A percentile compares a stretch with the other conserved stretches of the same genome.
phyloP scores from a whole-genome alignment of 1,140 invertebrate species.

The honey bee (Apis mellifera) region Amel_HAv3.1 CM009935.2:11239001-11239500 shows the following conservation, averaged over 20 bases:
- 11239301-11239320: background rate
- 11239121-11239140: background rate
- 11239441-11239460: background rate
- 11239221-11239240: background rate
- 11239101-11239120: conserved; percentile 33
- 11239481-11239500: background rate
- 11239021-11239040: conserved; percentile 46
- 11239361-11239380: background rate
- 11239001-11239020: conserved; percentile 29
- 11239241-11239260: background rate
- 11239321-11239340: background rate
- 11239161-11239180: conserved; percentile 23
- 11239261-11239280: background rate
- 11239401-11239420: background rate
- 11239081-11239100: conserved; percentile 36
- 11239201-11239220: background rate
- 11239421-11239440: background rate
- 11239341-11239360: background rate
- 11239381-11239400: background rate
- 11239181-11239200: background rate
- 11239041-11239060: conserved; percentile 53
- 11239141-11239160: conserved; percentile 4
- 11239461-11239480: background rate
- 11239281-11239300: background rate
- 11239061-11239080: conserved; percentile 50